A percentile compares a stretch with the other conserved stretches of the same genome.
Evolutionary conservation across 1,140 invertebrate genomes (phyloP).

Genomic region (Scaptomyza graminum): DNA sequence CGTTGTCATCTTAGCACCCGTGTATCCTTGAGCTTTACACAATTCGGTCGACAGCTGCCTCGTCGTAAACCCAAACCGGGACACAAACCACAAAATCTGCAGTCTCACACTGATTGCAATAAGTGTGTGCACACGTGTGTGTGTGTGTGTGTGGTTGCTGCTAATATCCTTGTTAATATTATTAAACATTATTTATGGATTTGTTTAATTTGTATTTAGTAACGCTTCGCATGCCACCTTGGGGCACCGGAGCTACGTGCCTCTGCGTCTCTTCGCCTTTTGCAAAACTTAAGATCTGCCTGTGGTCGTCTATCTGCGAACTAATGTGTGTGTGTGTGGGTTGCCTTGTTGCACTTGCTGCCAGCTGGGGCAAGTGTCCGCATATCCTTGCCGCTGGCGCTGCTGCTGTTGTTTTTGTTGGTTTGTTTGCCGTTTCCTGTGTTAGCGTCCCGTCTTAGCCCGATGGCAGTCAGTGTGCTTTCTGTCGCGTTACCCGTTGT

Average conservation of each 20-base stretch:
- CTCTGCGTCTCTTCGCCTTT: slow-evolving; percentile 32
- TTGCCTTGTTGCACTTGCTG: slow-evolving; percentile 42
- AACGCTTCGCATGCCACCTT: slow-evolving; percentile 52
- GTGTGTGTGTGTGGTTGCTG: slow-evolving; percentile 50
- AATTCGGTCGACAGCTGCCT: slow-evolving; percentile 28
- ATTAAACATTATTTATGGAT: slow-evolving; percentile 84
- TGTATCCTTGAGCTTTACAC: slow-evolving; percentile 37
- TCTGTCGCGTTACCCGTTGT: slow-evolving; percentile 46
- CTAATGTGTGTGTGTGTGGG: slow-evolving; percentile 31
- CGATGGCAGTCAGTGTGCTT: slow-evolving; percentile 12
- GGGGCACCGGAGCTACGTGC: slow-evolving; percentile 47
- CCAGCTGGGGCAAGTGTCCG: slow-evolving; percentile 65
- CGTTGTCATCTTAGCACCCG: slow-evolving; percentile 35
- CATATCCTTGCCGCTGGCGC: slow-evolving; percentile 41
- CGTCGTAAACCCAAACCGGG: slow-evolving; percentile 47
- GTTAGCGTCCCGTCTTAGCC: slow-evolving; percentile 12
- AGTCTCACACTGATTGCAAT: slow-evolving; percentile 54
- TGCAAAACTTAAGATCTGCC: slow-evolving; percentile 49
- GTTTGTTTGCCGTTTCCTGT: slow-evolving; percentile 8
- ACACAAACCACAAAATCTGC: slow-evolving; percentile 40
- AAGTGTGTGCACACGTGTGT: slow-evolving; percentile 43
- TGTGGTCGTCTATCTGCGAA: slow-evolving; percentile 20
- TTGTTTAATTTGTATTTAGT: slow-evolving; percentile 84
- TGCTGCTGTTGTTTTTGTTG: slow-evolving; percentile 35
- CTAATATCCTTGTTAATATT: slow-evolving; percentile 84